Evolutionary conservation across 1,140 invertebrate genomes (phyloP).

Genomic region (Apocrypta bakeri): DNA sequence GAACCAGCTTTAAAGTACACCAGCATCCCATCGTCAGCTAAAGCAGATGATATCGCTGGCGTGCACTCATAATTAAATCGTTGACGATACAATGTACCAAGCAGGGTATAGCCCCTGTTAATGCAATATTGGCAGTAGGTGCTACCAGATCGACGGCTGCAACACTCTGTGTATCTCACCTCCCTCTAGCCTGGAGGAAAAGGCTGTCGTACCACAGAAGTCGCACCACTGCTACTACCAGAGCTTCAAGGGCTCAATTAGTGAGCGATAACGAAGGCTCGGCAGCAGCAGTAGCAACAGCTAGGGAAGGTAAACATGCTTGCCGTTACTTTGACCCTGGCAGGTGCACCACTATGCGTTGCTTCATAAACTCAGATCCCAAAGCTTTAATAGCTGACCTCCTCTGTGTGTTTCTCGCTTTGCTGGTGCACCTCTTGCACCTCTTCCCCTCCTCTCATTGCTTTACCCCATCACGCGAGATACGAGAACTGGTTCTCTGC

Average conservation of each 20-base stretch:
- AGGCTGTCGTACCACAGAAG: not conserved
- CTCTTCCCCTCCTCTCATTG: not conserved
- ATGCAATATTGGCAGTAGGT: not conserved
- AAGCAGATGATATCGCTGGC: not conserved
- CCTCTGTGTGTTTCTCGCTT: constrained; percentile 1
- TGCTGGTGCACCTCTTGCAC: not conserved
- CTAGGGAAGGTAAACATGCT: constrained; percentile 4
- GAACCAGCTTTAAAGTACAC: not conserved
- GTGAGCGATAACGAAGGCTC: constrained; percentile 43
- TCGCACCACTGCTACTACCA: not conserved
- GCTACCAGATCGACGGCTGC: not conserved
- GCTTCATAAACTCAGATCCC: not conserved
- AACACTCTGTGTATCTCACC: not conserved
- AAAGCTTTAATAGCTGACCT: not conserved
- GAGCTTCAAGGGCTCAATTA: constrained; percentile 44
- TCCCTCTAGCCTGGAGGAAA: too few species aligned
- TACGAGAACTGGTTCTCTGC: not conserved
- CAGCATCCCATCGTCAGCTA: not conserved
- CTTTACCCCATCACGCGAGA: not conserved
- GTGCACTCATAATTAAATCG: constrained; percentile 16
- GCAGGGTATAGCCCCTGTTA: not conserved
- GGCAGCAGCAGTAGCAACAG: not conserved
- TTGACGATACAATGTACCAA: not conserved
- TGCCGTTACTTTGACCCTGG: not conserved
- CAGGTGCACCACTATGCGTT: not conserved